Evolutionary conservation across 2,113 vertebrate species (phyloP), one percentile per base, ranked within the genome.

Genomic region (Platichthys flesus): DNA sequence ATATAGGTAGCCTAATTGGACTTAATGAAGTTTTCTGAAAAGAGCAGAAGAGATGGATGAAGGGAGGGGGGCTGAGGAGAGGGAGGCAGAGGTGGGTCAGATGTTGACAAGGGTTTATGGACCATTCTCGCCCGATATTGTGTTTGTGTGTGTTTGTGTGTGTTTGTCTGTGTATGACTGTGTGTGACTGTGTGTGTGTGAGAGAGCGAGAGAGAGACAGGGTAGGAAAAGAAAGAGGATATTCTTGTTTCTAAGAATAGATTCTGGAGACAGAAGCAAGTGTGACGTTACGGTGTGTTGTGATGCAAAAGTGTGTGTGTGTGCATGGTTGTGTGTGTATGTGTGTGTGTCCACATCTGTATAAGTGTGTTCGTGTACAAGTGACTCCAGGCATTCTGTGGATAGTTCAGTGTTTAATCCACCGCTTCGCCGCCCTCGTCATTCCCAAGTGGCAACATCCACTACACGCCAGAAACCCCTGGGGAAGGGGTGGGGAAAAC

Each of bases 401-500:
- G 75, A 87, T 87, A 76, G 54, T 83, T 90, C 91, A 72, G 79
- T 86, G 90, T 92, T 91, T 89, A 93, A 93, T 92, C 89, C 88
- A 78, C 51, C 80, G 87, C 88, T 93, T 83, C 85, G 47, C 89
- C 75, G 79, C 86, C 81, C 78, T 87, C 83, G 74, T 85, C 83
- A 78, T 87, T 90, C 90, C 89, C 86, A 84, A 84, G 86, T 86
- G 85, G 84, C 82, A 62, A 76, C 88, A 84, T 85, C 81, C 83
- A 82, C 83, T 71, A 76, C 87, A 83, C 13, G 31, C 71, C 62
- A 83, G 66, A 81, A 80, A 76, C 83, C 58, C 80, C 81, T 70
- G 67, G 79, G 76, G 83, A 90, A 55, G 68, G 71, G 21, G 73
- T 35, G 63, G 65, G 37, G 59, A 73, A 64, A 23, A n/a, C 8